Conservation (phyloP, 2,113 vertebrate genomes). For the Melanocharis versteri region DNA sequence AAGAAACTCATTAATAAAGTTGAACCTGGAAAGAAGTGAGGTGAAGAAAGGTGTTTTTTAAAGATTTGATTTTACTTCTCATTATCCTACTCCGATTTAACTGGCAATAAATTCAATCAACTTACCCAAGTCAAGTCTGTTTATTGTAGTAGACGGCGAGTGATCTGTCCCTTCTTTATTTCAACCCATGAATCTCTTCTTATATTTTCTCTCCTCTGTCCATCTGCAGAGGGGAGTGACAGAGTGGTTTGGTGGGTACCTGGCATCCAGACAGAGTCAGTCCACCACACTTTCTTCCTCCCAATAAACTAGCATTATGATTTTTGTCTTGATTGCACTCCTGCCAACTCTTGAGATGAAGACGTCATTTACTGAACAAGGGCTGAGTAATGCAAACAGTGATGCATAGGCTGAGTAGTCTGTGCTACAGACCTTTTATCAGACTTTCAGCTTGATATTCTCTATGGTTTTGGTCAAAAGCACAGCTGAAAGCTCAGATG, state of each 20-base stretch:
- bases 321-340: not conserved
- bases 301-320: fast-evolving
- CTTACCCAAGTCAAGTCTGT: not conserved
- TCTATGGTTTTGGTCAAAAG: not conserved
- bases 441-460: not conserved
- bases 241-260: not conserved
- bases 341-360: not conserved
- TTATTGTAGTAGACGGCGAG: not conserved
- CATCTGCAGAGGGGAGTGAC: not conserved
- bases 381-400: fast-evolving
- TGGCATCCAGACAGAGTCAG: not conserved
- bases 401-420: not conserved
- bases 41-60: not conserved
- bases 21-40: not conserved
- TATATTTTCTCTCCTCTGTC: not conserved
- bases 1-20: not conserved
- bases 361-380: not conserved
- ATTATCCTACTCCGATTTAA: not conserved
- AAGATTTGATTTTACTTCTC: not conserved
- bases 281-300: not conserved
- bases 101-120: not conserved
- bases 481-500: not conserved
- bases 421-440: not conserved
- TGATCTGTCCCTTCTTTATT: not conserved
- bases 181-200: not conserved